Percentiles rank a stretch among this genome's conserved stretches.
Evolutionary conservation across 2,113 vertebrate genomes (phyloP).

Genomic region (Geococcyx californianus): DNA sequence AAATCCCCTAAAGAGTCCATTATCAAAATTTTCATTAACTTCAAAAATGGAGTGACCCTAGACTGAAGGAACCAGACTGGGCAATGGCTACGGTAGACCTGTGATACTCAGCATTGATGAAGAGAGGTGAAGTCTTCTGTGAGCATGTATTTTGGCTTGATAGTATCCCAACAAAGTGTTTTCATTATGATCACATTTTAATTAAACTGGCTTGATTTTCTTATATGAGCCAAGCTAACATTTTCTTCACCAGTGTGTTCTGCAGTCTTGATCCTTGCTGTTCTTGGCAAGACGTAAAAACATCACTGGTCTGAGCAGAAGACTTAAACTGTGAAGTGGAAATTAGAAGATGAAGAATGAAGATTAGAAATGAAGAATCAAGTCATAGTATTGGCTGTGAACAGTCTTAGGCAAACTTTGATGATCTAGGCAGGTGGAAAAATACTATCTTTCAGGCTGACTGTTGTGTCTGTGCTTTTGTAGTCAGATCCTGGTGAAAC

Average conservation of each 20-base stretch:
- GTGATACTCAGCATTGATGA: not conserved
- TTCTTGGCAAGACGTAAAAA: not conserved
- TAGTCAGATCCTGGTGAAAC: not conserved
- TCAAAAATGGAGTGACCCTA: not conserved
- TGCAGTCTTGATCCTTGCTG: not conserved
- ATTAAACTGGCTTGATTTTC: not conserved
- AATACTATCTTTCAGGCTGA: not conserved
- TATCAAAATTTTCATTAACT: not conserved
- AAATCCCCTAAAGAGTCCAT: not conserved
- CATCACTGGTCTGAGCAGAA: not conserved
- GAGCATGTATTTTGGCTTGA: not conserved
- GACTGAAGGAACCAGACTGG: not conserved
- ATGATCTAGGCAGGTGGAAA: not conserved
- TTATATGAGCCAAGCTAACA: accelerated
- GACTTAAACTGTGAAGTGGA: not conserved
- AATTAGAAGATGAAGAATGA: too few relatives aligned
- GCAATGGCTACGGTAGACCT: not conserved
- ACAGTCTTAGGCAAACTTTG: not conserved
- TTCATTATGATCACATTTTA: not conserved
- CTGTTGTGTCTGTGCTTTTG: not conserved
- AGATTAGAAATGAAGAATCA: not conserved
- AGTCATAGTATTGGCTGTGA: not conserved
- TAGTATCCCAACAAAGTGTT: not conserved
- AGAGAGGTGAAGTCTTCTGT: not conserved
- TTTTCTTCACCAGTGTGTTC: not conserved